Percentiles rank a stretch among this genome's conserved stretches.
These are phyloP conservation scores for Patiria miniata DNA, from an alignment of 35 echinoderm and acorn worm species.

Conservation along the genomic window DNA sequence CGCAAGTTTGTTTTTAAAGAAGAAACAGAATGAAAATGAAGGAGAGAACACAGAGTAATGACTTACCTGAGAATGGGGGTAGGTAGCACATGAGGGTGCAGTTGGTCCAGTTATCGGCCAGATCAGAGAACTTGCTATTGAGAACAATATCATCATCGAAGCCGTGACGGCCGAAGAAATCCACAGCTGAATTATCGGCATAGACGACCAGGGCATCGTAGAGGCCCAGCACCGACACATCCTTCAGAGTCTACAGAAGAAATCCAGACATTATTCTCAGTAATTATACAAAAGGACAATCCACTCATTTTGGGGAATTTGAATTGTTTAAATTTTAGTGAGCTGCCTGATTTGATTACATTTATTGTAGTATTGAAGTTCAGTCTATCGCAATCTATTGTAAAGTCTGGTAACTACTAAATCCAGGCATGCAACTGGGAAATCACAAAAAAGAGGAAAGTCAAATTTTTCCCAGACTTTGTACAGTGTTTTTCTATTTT, in stretches of 20 bases:
- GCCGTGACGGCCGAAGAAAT: constrained; percentile 88
- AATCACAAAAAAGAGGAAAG: no score
- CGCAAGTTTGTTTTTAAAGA: not conserved
- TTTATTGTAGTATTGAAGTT: no score
- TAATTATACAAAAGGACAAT: no score
- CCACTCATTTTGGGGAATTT: no score
- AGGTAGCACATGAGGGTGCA: constrained; percentile 95
- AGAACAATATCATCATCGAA: constrained; percentile 97
- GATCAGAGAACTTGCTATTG: constrained; percentile 93
- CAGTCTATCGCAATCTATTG: no score
- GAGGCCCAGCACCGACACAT: constrained; percentile 74
- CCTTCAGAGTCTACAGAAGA: constrained; percentile 73
- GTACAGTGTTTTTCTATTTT: no score
- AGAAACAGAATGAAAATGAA: not conserved
- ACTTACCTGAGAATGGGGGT: constrained; percentile 89
- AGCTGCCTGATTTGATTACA: no score
- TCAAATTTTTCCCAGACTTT: no score
- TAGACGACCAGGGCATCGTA: constrained; percentile 94
- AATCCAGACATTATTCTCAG: not conserved
- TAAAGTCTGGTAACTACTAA: no score
- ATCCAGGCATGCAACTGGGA: no score
- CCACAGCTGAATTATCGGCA: constrained; percentile 90
- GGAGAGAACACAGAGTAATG: not conserved
- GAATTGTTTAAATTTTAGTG: not conserved
- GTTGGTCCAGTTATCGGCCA: constrained; percentile 99